A percentile compares a stretch with the other conserved stretches of the same genome.
These are phyloP conservation scores for Pyrrhia umbra DNA, from an alignment of 2,888 invertebrate species.

Conservation along the genomic window DNA sequence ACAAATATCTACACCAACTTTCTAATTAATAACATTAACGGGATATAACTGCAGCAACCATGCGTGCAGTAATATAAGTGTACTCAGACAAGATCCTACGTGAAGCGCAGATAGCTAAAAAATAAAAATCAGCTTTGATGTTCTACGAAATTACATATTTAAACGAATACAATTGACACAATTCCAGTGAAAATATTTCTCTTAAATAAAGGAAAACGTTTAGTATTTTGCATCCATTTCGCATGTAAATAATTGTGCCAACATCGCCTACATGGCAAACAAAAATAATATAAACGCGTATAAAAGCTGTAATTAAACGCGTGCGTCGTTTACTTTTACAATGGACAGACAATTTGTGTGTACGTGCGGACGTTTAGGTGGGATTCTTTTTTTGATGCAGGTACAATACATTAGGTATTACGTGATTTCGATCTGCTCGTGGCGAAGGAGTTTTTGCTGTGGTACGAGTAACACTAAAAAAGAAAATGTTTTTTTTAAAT, in stretches of 20 bases:
- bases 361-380: constrained; percentile 27
- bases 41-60: not conserved
- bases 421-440: not conserved
- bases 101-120: not conserved
- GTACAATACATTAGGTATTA: constrained; percentile 5
- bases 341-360: constrained; percentile 44
- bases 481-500: not conserved
- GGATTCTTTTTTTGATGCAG: constrained; percentile 43
- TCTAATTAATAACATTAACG: not conserved
- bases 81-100: not conserved
- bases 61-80: not conserved
- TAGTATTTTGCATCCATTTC: constrained; percentile 10
- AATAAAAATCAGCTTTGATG: not conserved
- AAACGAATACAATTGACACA: not conserved
- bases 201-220: constrained; percentile 6
- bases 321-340: constrained; percentile 47
- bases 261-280: constrained; percentile 28
- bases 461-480: not conserved
- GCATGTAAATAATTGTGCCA: constrained; percentile 23
- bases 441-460: not conserved
- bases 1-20: not conserved
- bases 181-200: not conserved
- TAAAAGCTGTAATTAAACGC: constrained; percentile 53
- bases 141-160: not conserved
- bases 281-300: constrained; percentile 43